Base-by-base conservation (phyloP, 2,113 vertebrate genomes). In the Tapirus terrestris region DNA sequence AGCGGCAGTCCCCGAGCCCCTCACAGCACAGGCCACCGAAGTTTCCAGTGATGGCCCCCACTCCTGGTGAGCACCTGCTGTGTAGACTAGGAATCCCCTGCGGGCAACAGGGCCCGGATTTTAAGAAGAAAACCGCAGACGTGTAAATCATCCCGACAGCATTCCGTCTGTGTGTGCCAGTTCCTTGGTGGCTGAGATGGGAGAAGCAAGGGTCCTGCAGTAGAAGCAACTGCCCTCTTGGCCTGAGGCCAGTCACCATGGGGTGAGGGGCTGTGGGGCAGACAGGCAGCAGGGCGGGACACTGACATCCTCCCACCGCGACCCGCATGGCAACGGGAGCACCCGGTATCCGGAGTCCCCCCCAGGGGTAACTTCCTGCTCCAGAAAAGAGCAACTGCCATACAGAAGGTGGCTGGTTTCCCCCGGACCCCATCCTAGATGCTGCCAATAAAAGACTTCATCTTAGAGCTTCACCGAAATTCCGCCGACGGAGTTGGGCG, bases 301-400 rank as follows among this genome's bases (percentile, higher is more conserved):
- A 17, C 21, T 20, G 33, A 23, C 14, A 2, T 29, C 39, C 36
- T 53, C 72, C 72, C 6, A 23, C 2, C 81, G 23, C 36, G 45
- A 43, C 68, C 77, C 43, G 6, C 23, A 5, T 4, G 29, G 70
- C 48, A 8, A 8, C 3, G n/a, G 25, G 23, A 13, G 17, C 31
- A 4, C n/a, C 56, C 36, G 12, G 21, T 5, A 17, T 7, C 11
- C 76, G 21, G 23, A 60, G 58, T 39, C 39, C 21, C 53, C 60
- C 79, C 65, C 60, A 36, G 70, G 89, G 77, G 81, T 14, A 11
- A 48, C 33, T 63, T 85, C 61, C 72, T 39, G 53, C 63, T 90
- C 73, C 75, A 68, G 82, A 83, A 85, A 94, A 95, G 70, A 77
- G 61, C 60, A 94, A 79, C 53, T 33, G 77, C 68, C 70, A n/a